Evolutionary conservation across 2,888 invertebrate genomes (phyloP), one percentile per base, ranked within the genome.

Genomic region (Drosophila basisetae): DNA sequence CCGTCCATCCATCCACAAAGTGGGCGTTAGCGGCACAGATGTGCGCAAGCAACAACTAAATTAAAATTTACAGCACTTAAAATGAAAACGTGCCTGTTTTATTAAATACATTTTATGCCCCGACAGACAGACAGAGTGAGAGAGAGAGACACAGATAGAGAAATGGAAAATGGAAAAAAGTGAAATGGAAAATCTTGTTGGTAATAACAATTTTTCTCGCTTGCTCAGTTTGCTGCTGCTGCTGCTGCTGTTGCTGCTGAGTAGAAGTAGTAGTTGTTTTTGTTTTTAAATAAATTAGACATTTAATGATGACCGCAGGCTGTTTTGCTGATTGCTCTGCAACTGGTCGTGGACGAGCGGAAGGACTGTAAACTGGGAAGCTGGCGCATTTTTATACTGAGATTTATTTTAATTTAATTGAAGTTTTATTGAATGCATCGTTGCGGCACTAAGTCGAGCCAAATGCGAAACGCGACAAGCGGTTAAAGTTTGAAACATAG

Each of bases 31-130:
- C 59, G 73, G 67, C 89, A 59, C 89, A 84, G 89, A 80, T 84
- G 89, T 84, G 80, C 71, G 59, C 61, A 56, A 78, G 86, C 89
- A 88, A 82, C 84, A 89, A 89, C 84, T 90, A 89, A 89, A 89
- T 89, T 90, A 89, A 89, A 90, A 89, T 89, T 89, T 90, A 89
- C 90, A 84, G 91, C 87, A 83, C 89, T 89, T 84, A 80, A 90
- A 90, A 88, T 83, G 86, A 74, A 83, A 88, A 89, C 89, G 90
- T 90, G 90, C 80, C 80, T 70, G 78, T 88, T 88, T 89, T 88
- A 88, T 88, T 89, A 90, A 88, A 88, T 88, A 85, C 76, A 90
- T 88, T 90, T 86, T 85, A 78, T 78, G 76, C 67, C 73, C 70
- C 66, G 49, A 67, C 56, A 37, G 25, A 52, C 16, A 30, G 31